Evolutionary conservation across 2,888 invertebrate species (phyloP).

Genomic region (Lasioglossum marginatum): DNA sequence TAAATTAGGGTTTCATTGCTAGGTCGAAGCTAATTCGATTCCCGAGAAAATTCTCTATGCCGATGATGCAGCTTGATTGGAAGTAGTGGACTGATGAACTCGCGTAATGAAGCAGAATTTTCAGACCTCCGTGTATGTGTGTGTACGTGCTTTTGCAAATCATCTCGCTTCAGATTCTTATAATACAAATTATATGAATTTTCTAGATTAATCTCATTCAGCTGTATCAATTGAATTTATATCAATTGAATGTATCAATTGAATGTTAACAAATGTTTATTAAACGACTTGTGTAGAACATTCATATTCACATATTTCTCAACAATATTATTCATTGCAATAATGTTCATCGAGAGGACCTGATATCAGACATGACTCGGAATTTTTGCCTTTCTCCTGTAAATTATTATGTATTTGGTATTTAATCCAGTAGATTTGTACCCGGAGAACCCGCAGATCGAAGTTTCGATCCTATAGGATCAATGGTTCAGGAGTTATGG

Average conservation of each 20-base stretch:
- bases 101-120: slow-evolving; percentile 7
- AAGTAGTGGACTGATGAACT: slow-evolving; percentile 4
- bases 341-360: neutral
- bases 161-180: neutral
- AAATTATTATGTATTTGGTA: no score
- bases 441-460: no score
- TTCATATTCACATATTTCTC: neutral
- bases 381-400: no score
- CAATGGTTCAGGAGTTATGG: no score
- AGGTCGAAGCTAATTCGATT: slow-evolving; percentile 19
- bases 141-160: neutral
- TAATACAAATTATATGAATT: neutral
- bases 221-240: neutral
- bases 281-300: no score
- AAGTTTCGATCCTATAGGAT: no score
- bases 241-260: neutral
- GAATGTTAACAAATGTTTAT: neutral
- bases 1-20: slow-evolving; percentile 16
- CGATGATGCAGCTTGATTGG: neutral
- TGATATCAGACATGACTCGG: no score
- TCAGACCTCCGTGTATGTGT: no score
- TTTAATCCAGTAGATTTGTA: no score
- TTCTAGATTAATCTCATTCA: neutral
- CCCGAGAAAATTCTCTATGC: slow-evolving; percentile 16
- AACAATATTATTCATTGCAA: neutral